A percentile compares a stretch with the other conserved stretches of the same genome.
phyloP scores from a whole-genome alignment of 2,797 vertebrate genomes.

The Darevskia nairensis region DNA sequence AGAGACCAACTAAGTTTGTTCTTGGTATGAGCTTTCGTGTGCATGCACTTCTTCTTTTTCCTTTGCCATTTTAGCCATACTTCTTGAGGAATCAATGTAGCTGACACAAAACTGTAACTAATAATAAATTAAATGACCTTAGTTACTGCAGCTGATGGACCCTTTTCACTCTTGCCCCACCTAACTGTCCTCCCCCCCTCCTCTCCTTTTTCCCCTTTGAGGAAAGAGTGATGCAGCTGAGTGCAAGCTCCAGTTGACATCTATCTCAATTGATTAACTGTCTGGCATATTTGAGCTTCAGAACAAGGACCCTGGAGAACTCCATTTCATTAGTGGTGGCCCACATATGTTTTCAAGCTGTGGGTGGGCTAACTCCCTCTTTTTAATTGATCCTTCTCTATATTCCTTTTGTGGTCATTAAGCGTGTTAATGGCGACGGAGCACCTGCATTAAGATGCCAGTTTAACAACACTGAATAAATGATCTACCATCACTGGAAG shows the following conservation, averaged over 20 bases:
- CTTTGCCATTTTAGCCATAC: background rate
- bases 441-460: slow-evolving; percentile 56
- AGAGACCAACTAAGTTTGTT: no score
- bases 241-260: slow-evolving; percentile 45
- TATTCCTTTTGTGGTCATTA: slow-evolving; percentile 68
- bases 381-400: slow-evolving; percentile 68
- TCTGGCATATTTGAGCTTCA: slow-evolving; percentile 67
- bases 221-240: slow-evolving; percentile 22
- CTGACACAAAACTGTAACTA: slow-evolving; percentile 10
- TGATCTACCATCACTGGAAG: slow-evolving; percentile 54
- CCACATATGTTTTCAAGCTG: slow-evolving; percentile 65
- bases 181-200: background rate
- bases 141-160: background rate
- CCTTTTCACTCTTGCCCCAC: background rate
- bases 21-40: no score
- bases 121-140: slow-evolving; percentile 27
- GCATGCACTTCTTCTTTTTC: background rate
- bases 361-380: slow-evolving; percentile 57
- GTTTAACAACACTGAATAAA: slow-evolving; percentile 60
- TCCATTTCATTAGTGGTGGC: slow-evolving; percentile 70
- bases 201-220: slow-evolving; percentile 5
- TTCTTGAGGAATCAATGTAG: slow-evolving; percentile 6
- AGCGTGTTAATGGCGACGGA: slow-evolving; percentile 58
- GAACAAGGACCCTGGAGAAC: slow-evolving; percentile 58
- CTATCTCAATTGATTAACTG: slow-evolving; percentile 74